Evolutionary conservation across 1,140 invertebrate species (phyloP).

Genomic region (Drusus annulatus): DNA sequence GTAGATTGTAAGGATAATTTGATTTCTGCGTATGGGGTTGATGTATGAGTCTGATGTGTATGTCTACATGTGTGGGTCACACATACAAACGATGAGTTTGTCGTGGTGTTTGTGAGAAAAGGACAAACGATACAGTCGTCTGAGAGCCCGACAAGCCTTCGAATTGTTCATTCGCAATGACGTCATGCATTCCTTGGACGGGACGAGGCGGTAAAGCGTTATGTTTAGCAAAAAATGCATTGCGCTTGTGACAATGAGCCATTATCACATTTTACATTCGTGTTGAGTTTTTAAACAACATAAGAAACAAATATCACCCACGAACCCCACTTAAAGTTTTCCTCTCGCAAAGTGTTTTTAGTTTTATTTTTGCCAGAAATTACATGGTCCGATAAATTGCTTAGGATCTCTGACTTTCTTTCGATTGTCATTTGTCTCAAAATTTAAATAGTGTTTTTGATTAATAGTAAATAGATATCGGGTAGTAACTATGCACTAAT

Average conservation of each 20-base stretch:
- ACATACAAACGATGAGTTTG: not conserved
- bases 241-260: not conserved
- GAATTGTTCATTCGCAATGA: constrained; percentile 7
- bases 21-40: not conserved
- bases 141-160: constrained; percentile 7
- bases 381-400: no score
- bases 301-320: no score
- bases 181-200: constrained; percentile 18
- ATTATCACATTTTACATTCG: constrained; percentile 9
- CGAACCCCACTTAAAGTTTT: no score
- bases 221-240: not conserved
- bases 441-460: no score
- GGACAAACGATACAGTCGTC: constrained; percentile 14
- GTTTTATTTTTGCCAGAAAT: no score
- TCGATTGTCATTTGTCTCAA: no score
- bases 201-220: constrained; percentile 24
- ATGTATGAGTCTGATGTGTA: constrained; percentile 29
- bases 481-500: no score
- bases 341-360: no score
- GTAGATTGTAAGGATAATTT: no score
- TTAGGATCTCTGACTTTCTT: no score
- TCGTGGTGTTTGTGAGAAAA: constrained; percentile 15
- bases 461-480: no score
- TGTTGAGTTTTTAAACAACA: not conserved
- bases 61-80: not conserved